Evolutionary conservation across 1,140 invertebrate species (phyloP), one percentile per base, ranked within the genome.

Genomic region (Metopolophium dirhodum): DNA sequence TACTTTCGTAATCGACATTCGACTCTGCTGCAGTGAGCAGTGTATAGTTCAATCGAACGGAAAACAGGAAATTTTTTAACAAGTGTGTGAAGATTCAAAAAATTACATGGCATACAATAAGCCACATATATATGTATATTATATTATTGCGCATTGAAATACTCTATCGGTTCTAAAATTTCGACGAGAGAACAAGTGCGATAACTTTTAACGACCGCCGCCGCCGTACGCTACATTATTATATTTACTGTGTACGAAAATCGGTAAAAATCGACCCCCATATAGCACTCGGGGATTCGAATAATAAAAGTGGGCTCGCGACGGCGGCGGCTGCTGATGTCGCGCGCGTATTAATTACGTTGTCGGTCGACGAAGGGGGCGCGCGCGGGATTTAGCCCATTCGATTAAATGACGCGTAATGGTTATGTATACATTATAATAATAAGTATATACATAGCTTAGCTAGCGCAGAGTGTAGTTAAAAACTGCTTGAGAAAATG

Each of bases 341-440:
- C 49, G 88, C 88, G 51, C 47, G 30, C 20, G 47, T 89, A 57
- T 89, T 89, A 89, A 89, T 89, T 89, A 89, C 35, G 45, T 87
- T 20, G 86, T 89, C 35, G 88, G 45, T 26, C 35, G 51, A n/a
- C 14, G 88, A 30, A 41, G 41, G 49, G 49, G 35, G 49, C 35
- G 51, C 88, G n/a, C 49, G 49, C 49, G 30, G 41, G 51, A 37
- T 89, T 57, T 57, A 57, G 35, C 35, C 35, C 51, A 37, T 89
- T 57, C 68, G 41, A 92, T 92, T 92, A 92, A 92, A 92, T 92
- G 91, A 92, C 47, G 41, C 91, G 91, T 92, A 92, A 92, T 92
- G 91, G 22, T 47, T 92, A 92, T 91, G 68, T 51, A 89, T 54
- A 57, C 51, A 37, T 57, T 89, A 57, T 41, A 37, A 57, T 23